phyloP scores from a whole-genome alignment of 92 coral and sea anemone species.

The Umimayanthus chanpuru region DNA sequence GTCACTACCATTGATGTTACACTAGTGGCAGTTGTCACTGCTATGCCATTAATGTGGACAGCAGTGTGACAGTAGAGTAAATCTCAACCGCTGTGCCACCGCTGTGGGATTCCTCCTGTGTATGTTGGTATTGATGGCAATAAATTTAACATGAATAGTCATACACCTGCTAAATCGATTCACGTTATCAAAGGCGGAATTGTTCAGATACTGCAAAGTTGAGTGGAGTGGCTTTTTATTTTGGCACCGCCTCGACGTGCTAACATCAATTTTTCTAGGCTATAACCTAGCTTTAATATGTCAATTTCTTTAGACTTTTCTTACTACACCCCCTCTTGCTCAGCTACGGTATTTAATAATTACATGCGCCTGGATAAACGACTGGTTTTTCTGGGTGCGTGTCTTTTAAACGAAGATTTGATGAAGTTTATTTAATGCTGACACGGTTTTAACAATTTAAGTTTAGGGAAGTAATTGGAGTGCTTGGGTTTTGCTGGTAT shows the following conservation, averaged over 20 bases:
- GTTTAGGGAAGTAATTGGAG: too few species aligned
- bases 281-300: background rate
- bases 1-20: too few species aligned
- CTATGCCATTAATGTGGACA: too few species aligned
- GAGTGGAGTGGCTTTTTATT: background rate
- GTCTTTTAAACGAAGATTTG: background rate
- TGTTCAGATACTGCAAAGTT: background rate
- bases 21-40: too few species aligned
- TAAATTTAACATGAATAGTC: too few species aligned
- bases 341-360: background rate
- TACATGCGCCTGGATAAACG: background rate
- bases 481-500: too few species aligned
- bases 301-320: background rate
- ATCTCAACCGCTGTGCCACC: too few species aligned
- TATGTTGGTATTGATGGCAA: too few species aligned
- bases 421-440: too few species aligned
- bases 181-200: background rate
- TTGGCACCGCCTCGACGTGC: background rate
- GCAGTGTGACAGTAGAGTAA: too few species aligned
- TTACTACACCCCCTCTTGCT: slow-evolving; percentile 1
- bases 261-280: background rate
- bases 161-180: background rate
- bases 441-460: too few species aligned
- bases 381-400: background rate
- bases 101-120: too few species aligned